Percentiles rank a stretch among this genome's conserved stretches.
Conservation (phyloP, 2,888 invertebrate genomes). For the Teleiodes luculella region DNA sequence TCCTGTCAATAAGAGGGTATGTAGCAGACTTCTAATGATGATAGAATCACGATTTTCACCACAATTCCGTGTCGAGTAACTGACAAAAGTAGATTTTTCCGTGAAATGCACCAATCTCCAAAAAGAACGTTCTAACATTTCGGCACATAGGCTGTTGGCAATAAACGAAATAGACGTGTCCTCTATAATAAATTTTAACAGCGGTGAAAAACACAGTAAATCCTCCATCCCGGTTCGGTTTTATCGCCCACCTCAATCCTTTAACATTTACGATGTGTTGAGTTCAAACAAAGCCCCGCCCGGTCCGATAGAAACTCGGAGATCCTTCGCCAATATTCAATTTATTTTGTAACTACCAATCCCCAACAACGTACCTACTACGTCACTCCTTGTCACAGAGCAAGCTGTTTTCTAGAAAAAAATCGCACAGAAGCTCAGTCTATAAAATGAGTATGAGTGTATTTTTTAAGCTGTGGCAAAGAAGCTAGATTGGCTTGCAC, state of each 20-base stretch:
- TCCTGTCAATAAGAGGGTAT: too few relatives aligned
- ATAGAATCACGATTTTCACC: too few relatives aligned
- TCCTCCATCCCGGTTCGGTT: neutral
- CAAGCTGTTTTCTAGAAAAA: neutral
- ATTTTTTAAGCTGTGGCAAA: slow-evolving; percentile 34
- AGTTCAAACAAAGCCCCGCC: slow-evolving; percentile 60
- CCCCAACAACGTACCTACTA: slow-evolving; percentile 32
- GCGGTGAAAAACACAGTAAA: neutral
- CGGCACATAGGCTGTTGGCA: too few relatives aligned
- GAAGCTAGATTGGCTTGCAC: slow-evolving; percentile 37
- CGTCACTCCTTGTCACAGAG: slow-evolving; percentile 33
- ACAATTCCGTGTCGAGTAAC: too few relatives aligned
- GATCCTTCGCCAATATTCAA: slow-evolving; percentile 61
- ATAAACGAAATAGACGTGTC: too few relatives aligned
- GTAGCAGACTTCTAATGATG: too few relatives aligned
- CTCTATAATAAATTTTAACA: too few relatives aligned
- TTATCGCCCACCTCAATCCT: slow-evolving; percentile 6
- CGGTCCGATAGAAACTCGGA: slow-evolving; percentile 41
- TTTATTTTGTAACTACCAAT: slow-evolving; percentile 66
- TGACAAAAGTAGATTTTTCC: too few relatives aligned
- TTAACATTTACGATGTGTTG: slow-evolving; percentile 33
- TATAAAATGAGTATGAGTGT: slow-evolving; percentile 17
- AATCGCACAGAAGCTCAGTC: neutral
- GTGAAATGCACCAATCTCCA: too few relatives aligned
- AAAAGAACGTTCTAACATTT: too few relatives aligned